phyloP scores from a whole-genome alignment of 1,140 invertebrate species.

The Palaemon carinicauda region DNA sequence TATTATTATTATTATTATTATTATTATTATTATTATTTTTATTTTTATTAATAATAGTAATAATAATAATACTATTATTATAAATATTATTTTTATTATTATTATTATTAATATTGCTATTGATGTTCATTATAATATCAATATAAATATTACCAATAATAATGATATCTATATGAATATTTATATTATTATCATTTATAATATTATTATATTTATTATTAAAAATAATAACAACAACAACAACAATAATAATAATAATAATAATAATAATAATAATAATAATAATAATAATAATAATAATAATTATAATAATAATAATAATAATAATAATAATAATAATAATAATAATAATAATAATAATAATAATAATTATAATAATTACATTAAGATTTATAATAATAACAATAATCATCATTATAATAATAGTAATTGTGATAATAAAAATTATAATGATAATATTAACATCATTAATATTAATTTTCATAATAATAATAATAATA shows the following conservation, averaged over 20 bases:
- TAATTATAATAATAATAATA: constrained; percentile 12
- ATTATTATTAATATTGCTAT: too few species aligned
- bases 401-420: neutral
- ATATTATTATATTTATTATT: neutral
- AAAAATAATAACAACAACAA: neutral
- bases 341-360: neutral
- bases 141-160: too few species aligned
- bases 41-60: too few species aligned
- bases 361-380: neutral
- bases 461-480: constrained; percentile 3
- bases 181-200: neutral
- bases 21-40: too few species aligned
- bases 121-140: too few species aligned
- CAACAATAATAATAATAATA: neutral
- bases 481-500: constrained; percentile 33
- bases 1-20: too few species aligned
- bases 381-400: neutral
- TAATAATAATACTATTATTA: too few species aligned
- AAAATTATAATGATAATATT: constrained; percentile 11
- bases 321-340: neutral
- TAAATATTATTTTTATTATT: too few species aligned
- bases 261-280: neutral
- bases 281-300: neutral
- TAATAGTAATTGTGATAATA: constrained; percentile 9
- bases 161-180: neutral